phyloP scores from a whole-genome alignment of 2,888 invertebrate genomes.

The Junonia oenone region DNA sequence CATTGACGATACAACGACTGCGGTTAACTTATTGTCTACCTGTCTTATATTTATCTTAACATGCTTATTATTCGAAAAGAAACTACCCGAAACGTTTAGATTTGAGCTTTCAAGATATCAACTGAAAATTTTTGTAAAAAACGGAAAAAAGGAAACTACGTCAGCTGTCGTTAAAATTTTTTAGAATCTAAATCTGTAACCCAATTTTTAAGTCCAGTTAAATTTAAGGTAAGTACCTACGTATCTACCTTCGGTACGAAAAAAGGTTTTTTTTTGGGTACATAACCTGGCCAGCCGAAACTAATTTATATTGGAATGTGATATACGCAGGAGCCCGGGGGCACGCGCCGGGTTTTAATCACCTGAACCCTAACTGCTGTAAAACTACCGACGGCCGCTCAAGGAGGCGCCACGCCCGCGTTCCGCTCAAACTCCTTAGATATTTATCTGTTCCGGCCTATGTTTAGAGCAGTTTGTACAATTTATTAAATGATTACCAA shows the following conservation, averaged over 20 bases:
- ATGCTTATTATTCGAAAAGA: constrained; percentile 28
- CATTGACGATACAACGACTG: constrained; percentile 44
- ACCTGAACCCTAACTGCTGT: constrained; percentile 64
- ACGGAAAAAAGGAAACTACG: too few species aligned
- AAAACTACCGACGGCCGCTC: constrained; percentile 47
- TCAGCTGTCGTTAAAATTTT: too few species aligned
- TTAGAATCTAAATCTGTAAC: too few species aligned
- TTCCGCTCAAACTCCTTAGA: constrained; percentile 27
- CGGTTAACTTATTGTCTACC: constrained; percentile 31
- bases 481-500: too few species aligned
- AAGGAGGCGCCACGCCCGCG: constrained; percentile 49
- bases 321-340: constrained; percentile 64
- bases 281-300: constrained; percentile 62
- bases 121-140: not conserved
- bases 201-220: too few species aligned
- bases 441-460: constrained; percentile 6
- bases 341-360: constrained; percentile 71
- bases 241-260: constrained; percentile 32
- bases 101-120: not conserved
- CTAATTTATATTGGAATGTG: constrained; percentile 79
- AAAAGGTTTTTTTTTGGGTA: constrained; percentile 48
- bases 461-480: not conserved
- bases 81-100: constrained; percentile 15
- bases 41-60: constrained; percentile 30
- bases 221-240: constrained; percentile 48